A percentile compares a stretch with the other conserved stretches of the same genome.
These are phyloP conservation scores for Palloptera scutellata DNA, from an alignment of 2,888 invertebrate genomes.

Conservation along the genomic window DNA sequence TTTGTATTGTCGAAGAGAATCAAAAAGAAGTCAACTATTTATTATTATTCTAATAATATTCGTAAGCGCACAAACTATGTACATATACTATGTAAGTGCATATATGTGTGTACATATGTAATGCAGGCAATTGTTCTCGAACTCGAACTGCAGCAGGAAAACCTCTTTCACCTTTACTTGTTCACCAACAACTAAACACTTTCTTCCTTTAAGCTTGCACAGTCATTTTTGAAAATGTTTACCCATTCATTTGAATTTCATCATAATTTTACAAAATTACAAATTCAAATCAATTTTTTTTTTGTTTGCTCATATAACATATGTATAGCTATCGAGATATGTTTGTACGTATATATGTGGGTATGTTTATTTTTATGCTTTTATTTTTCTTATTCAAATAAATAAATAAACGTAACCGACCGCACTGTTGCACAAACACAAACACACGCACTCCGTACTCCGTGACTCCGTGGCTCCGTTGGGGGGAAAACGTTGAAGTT, in stretches of 20 bases:
- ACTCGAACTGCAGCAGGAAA: too few relatives aligned
- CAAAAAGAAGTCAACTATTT: too few relatives aligned
- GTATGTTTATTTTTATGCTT: too few relatives aligned
- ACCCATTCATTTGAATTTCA: conserved; percentile 14
- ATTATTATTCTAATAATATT: too few relatives aligned
- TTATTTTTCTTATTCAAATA: too few relatives aligned
- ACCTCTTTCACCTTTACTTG: neutral
- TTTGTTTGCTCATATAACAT: too few relatives aligned
- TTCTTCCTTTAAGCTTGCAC: conserved; percentile 2
- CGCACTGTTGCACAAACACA: neutral
- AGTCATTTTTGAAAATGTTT: neutral
- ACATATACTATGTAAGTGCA: neutral
- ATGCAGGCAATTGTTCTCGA: neutral
- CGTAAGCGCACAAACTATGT: neutral
- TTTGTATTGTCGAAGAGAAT: conserved; percentile 50
- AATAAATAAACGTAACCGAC: conserved; percentile 1
- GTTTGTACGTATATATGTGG: too few relatives aligned
- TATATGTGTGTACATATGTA: neutral
- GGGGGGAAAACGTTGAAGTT: conserved; percentile 23
- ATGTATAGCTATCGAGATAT: too few relatives aligned
- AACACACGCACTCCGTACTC: neutral
- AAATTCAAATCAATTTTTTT: too few relatives aligned
- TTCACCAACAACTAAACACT: conserved; percentile 4
- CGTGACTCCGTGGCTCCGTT: too few relatives aligned
- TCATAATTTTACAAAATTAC: conserved; percentile 18